Evolutionary conservation across 2,797 vertebrate genomes (phyloP).

Genomic region (Mareca strepera): DNA sequence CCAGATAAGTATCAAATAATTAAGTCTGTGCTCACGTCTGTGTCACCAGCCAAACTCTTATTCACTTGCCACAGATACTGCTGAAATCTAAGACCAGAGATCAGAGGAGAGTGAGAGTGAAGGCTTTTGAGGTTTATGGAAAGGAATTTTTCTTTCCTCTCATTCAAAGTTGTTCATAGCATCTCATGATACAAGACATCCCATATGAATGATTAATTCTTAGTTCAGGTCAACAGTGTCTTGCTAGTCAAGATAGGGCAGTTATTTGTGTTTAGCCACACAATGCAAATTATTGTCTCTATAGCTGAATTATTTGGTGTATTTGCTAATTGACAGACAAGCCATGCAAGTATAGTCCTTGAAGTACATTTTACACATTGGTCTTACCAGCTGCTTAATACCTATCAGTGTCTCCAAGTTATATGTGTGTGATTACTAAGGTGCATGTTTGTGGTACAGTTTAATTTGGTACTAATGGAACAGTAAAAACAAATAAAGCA

Average conservation of each 20-base stretch:
- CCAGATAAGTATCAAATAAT: not conserved
- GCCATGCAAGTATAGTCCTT: not conserved
- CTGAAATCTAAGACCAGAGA: not conserved
- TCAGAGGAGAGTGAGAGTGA: not conserved
- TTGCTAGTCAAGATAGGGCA: not conserved
- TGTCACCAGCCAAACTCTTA: not conserved
- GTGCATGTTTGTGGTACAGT: not conserved
- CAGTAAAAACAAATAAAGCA: not conserved
- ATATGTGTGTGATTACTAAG: not conserved
- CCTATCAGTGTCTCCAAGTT: not conserved
- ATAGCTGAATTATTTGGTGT: not conserved
- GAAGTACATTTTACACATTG: not conserved
- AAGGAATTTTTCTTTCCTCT: not conserved
- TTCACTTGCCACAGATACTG: not conserved
- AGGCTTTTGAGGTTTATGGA: not conserved
- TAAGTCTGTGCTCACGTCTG: rapidly evolving
- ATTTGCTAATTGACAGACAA: not conserved
- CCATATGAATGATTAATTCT: not conserved
- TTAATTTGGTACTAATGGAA: not conserved
- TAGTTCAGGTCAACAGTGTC: not conserved
- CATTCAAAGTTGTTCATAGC: not conserved
- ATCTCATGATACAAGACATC: not conserved
- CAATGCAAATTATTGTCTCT: not conserved
- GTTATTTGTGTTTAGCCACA: not conserved
- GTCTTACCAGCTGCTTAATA: not conserved